Conservation (phyloP, 2,888 invertebrate species). For the Thymelicus sylvestris region DNA sequence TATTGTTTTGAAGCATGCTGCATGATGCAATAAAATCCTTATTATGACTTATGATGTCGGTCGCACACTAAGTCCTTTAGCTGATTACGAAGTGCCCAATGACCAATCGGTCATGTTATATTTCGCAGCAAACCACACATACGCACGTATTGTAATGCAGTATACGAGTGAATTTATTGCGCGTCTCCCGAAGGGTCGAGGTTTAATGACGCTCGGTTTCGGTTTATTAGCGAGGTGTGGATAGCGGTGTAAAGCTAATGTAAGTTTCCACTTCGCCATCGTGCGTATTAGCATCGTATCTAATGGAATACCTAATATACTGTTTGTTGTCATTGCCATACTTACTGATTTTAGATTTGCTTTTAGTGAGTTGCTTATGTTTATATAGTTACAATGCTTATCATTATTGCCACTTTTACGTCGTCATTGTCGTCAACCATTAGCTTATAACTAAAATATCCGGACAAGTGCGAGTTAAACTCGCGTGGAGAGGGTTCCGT, state of each 20-base stretch:
- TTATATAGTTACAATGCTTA: background rate
- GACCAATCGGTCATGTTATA: background rate
- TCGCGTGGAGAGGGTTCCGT: no score
- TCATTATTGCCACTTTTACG: no score
- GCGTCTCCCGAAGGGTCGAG: slow-evolving; percentile 35
- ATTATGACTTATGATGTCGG: no score
- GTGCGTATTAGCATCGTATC: slow-evolving; percentile 9
- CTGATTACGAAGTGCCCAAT: background rate
- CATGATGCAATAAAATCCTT: no score
- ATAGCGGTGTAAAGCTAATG: slow-evolving; percentile 18
- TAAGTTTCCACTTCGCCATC: slow-evolving; percentile 18
- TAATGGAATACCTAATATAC: background rate
- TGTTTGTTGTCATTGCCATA: background rate
- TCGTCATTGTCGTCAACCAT: no score
- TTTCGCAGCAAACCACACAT: background rate
- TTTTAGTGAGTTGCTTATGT: background rate
- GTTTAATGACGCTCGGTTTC: slow-evolving; percentile 31
- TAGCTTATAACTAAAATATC: no score
- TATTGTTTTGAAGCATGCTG: no score
- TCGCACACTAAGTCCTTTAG: background rate
- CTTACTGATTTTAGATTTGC: slow-evolving; percentile 3
- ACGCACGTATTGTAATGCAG: slow-evolving; percentile 26
- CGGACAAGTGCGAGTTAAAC: no score
- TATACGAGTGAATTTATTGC: slow-evolving; percentile 34
- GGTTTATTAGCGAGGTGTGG: slow-evolving; percentile 38